Conservation (phyloP, 2,797 vertebrate genomes). For the Lemur catta region DNA sequence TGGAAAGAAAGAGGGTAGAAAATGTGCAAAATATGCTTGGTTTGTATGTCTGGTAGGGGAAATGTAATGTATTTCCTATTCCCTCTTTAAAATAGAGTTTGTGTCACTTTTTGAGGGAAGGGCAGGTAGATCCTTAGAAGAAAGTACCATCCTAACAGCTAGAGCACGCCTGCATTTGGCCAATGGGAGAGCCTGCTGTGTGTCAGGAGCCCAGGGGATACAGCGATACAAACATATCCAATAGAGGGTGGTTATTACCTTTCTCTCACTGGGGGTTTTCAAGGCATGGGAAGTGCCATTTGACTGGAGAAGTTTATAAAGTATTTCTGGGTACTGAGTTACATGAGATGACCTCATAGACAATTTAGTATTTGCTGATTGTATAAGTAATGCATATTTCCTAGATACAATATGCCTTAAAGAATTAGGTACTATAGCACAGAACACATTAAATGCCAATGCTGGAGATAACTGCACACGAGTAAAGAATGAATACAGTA, state of each 20-base stretch:
- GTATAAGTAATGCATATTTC: neutral
- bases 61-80: neutral
- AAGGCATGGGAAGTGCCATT: neutral
- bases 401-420: neutral
- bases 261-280: neutral
- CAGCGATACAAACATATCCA: neutral
- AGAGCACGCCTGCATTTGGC: neutral
- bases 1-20: neutral
- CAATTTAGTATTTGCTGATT: neutral
- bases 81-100: neutral
- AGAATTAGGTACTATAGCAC: neutral
- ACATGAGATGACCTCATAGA: neutral
- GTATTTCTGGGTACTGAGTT: neutral
- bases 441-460: neutral
- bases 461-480: neutral
- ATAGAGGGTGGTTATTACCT: neutral
- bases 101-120: neutral
- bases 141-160: neutral
- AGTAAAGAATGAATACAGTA: neutral
- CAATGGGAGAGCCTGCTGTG: neutral
- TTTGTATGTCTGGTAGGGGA: neutral
- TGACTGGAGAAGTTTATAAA: neutral
- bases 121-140: neutral
- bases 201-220: neutral
- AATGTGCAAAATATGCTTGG: neutral